Evolutionary conservation across 2,797 vertebrate genomes (phyloP), one percentile per base, ranked within the genome.

Genomic region (Cuculus canorus): DNA sequence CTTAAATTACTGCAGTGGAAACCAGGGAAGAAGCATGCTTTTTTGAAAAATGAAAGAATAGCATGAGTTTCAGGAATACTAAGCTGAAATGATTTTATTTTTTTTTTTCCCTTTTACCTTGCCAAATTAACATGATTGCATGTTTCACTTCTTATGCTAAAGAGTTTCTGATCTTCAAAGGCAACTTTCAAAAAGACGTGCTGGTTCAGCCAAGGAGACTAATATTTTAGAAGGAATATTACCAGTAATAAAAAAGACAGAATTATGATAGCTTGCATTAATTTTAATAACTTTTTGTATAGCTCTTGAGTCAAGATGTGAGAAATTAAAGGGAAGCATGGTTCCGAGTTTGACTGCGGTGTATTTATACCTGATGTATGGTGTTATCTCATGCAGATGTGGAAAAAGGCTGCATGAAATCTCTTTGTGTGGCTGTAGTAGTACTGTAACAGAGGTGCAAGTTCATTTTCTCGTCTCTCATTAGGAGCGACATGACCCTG

Each of bases 221-320:
- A 95, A 97, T 97, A 97, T 95, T 97, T 97, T 97, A 97, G 95
- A 84, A 90, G 83, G 94, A 96, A 94, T 97, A 97, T 97, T 97
- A 96, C 86, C 75, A 92, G 83, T 96, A 96, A 96, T 97, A 97
- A 97, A 97, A 97, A 96, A 92, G 92, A 92, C 88, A 96, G 96
- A 95, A 94, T 97, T 97, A 95, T 94, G 90, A 93, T 97, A 94
- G 93, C 94, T 96, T 95, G 91, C 95, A 97, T 98, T 97, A 96
- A 96, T 97, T 98, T 97, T 97, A 97, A 97, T 97, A 97, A 95
- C 91, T 96, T 97, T 90, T 92, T 88, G 83, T 94, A 75, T 32
- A 79, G 94, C 79, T 92, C 82, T 95, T n/a, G 89, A 97, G 79
- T 95, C 57, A 91, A 89, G 82, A 96, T 96, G 86, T 96, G 93